Percentiles rank a stretch among this genome's conserved stretches.
These are phyloP conservation scores for Mactromeris polynyma DNA, from an alignment of 2,888 invertebrate genomes.

Conservation along the genomic window DNA sequence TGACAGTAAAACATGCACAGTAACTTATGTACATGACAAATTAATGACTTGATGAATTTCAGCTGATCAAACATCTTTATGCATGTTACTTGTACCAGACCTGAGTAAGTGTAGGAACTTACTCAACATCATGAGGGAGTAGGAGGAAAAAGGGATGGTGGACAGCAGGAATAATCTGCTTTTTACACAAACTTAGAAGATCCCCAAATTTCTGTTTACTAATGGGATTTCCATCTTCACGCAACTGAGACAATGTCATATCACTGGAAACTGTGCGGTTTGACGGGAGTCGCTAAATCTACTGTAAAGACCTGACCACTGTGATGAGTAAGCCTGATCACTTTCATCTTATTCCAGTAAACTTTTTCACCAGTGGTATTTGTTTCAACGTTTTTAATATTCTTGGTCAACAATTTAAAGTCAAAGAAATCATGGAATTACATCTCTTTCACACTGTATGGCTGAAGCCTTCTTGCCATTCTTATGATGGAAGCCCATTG, in stretches of 20 bases:
- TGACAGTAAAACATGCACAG: too few relatives aligned
- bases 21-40: too few relatives aligned
- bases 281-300: constrained; percentile 32
- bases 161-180: constrained; percentile 39
- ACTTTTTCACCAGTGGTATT: constrained; percentile 46
- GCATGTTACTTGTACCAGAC: too few relatives aligned
- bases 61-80: too few relatives aligned
- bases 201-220: constrained; percentile 43
- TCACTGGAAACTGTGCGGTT: not conserved
- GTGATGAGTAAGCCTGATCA: constrained; percentile 43
- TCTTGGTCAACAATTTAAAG: constrained; percentile 35
- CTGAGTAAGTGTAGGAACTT: too few relatives aligned
- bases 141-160: constrained; percentile 49
- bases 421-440: constrained; percentile 42
- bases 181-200: constrained; percentile 35
- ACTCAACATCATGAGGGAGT: constrained; percentile 12
- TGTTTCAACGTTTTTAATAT: constrained; percentile 46
- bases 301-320: constrained; percentile 31
- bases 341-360: constrained; percentile 34
- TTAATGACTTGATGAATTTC: too few relatives aligned
- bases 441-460: constrained; percentile 53
- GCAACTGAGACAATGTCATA: not conserved
- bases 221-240: constrained; percentile 15
- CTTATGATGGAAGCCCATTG: constrained; percentile 27
- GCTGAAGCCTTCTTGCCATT: constrained; percentile 16